These are phyloP conservation scores for Ichneumoninae sp. DNA, from an alignment of 2,888 invertebrate genomes.

Conservation along the genomic window DNA sequence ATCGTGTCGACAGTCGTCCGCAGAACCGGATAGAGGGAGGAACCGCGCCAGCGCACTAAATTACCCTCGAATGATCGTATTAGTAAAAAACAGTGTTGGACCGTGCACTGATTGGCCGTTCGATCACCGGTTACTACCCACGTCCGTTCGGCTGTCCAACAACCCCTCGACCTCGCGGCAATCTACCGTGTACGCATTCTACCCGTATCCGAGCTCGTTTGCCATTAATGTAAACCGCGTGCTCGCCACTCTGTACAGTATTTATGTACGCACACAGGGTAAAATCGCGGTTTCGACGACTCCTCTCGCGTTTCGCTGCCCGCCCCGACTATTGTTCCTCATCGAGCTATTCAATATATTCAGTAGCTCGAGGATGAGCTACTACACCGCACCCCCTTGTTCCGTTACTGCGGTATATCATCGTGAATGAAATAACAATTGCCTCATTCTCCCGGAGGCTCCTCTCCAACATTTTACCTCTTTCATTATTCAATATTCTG, in stretches of 20 bases:
- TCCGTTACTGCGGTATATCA: slow-evolving; percentile 51
- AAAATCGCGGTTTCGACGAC: slow-evolving; percentile 48
- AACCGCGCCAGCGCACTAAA: slow-evolving; percentile 11
- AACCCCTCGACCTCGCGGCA: slow-evolving; percentile 20
- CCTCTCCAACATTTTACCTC: slow-evolving; percentile 31
- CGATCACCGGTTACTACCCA: slow-evolving; percentile 59
- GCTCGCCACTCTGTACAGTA: slow-evolving; percentile 34
- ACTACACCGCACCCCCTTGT: slow-evolving; percentile 36
- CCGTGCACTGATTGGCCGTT: slow-evolving; percentile 56
- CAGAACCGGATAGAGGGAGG: background rate
- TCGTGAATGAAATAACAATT: slow-evolving; percentile 55
- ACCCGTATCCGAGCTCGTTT: slow-evolving; percentile 51
- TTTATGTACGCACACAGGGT: slow-evolving; percentile 18
- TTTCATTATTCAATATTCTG: slow-evolving; percentile 1
- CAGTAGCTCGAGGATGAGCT: slow-evolving; percentile 52
- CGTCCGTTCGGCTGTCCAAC: slow-evolving; percentile 38
- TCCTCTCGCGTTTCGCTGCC: slow-evolving; percentile 61
- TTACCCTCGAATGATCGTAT: slow-evolving; percentile 54
- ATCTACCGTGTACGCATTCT: slow-evolving; percentile 43
- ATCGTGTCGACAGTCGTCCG: background rate
- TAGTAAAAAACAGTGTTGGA: slow-evolving; percentile 61
- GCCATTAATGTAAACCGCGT: slow-evolving; percentile 63
- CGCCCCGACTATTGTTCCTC: slow-evolving; percentile 63
- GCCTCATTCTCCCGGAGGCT: slow-evolving; percentile 19
- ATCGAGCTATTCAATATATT: slow-evolving; percentile 67